These are phyloP conservation scores for Galendromus occidentalis DNA, from an alignment of 1,140 invertebrate species.

Conservation along the genomic window DNA sequence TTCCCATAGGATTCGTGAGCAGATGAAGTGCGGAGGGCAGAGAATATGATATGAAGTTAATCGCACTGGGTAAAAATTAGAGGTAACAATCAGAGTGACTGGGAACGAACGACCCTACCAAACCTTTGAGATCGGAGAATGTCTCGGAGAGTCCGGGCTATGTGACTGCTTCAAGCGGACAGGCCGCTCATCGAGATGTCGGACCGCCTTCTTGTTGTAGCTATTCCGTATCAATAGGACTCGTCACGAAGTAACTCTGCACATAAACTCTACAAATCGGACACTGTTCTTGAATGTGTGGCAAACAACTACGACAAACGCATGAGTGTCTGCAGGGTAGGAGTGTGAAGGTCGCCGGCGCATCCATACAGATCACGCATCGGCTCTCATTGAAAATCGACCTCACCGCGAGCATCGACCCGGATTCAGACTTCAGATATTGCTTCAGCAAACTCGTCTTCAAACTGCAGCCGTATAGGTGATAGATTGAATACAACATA, in stretches of 20 bases:
- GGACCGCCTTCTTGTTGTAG: no score
- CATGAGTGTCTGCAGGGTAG: neutral
- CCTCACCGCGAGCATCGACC: neutral
- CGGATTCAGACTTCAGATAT: neutral
- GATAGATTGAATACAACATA: neutral
- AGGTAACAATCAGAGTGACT: no score
- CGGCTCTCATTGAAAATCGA: neutral
- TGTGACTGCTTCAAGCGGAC: no score
- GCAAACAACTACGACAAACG: neutral
- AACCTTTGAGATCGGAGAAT: no score
- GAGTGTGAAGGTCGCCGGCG: neutral
- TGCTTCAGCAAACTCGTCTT: neutral
- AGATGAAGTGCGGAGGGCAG: no score
- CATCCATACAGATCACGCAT: slow-evolving; percentile 3
- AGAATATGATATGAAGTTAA: no score
- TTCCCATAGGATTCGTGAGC: no score
- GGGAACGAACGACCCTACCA: no score
- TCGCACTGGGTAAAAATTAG: no score
- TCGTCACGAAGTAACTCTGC: neutral
- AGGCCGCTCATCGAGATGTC: no score
- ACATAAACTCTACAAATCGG: neutral
- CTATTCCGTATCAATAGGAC: no score
- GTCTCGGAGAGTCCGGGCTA: no score
- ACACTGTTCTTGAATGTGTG: neutral
- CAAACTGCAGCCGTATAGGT: slow-evolving; percentile 4